Conservation (phyloP, 2,113 vertebrate species). For the Aix galericulata region DNA sequence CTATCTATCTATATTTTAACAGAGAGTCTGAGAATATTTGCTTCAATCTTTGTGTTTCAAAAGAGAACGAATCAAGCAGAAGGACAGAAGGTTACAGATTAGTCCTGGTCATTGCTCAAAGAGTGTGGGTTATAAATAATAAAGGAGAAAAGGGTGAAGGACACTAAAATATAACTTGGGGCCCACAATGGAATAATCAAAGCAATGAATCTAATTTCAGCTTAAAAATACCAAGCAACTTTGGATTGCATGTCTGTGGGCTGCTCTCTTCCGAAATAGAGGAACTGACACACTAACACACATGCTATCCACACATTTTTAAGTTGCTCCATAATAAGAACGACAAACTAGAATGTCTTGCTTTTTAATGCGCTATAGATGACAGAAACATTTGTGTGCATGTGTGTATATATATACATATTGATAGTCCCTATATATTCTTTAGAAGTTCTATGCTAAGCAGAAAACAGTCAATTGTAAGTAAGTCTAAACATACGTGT, state of each 20-base stretch:
- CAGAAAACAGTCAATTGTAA: not conserved
- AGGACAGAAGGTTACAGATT: slow-evolving; percentile 99
- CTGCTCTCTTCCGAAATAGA: slow-evolving; percentile 7
- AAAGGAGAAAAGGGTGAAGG: slow-evolving; percentile 93
- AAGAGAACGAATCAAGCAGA: slow-evolving; percentile 94
- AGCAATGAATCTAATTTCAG: slow-evolving; percentile 94
- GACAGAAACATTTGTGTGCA: not conserved
- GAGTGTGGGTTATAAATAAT: slow-evolving; percentile 98
- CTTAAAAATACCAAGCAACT: slow-evolving; percentile 86
- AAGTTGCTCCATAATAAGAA: not conserved
- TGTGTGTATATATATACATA: not conserved
- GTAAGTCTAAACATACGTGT: not conserved
- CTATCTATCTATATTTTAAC: slow-evolving; percentile 81
- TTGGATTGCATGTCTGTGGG: slow-evolving; percentile 33
- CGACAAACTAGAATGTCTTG: not conserved
- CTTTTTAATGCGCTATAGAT: not conserved
- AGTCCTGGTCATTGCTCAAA: slow-evolving; percentile 99
- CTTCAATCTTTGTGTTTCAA: slow-evolving; percentile 94
- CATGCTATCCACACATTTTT: not conserved
- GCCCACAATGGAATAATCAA: slow-evolving; percentile 90
- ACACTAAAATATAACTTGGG: slow-evolving; percentile 89
- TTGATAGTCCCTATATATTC: not conserved
- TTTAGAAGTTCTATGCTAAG: not conserved
- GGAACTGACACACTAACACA: not conserved
- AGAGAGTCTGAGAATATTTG: slow-evolving; percentile 80